A percentile compares a stretch with the other conserved stretches of the same genome.
Evolutionary conservation across 1,140 invertebrate species (phyloP).

Genomic region (Anoplolepis gracilipes): DNA sequence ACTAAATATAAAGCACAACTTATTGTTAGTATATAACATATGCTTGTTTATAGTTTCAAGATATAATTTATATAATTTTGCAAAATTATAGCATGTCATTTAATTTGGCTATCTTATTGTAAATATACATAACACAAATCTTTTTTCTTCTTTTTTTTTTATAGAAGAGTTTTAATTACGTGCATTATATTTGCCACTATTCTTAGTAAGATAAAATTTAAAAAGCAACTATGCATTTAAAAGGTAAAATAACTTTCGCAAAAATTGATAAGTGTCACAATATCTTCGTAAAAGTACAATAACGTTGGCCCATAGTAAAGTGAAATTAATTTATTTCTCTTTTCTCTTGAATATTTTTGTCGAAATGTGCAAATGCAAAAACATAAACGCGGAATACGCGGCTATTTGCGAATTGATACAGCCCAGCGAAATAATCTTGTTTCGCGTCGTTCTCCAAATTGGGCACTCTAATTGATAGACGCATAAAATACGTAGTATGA

Average conservation of each 20-base stretch:
- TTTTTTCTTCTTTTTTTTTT: neutral
- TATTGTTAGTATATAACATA: neutral
- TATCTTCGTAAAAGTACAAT: constrained; percentile 4
- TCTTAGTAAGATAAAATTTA: neutral
- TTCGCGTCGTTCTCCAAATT: constrained; percentile 40
- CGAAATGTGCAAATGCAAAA: neutral
- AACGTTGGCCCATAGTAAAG: neutral
- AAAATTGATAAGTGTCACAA: neutral
- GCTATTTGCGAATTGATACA: neutral
- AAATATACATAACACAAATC: neutral
- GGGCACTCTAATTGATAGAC: constrained; percentile 46
- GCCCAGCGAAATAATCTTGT: constrained; percentile 42
- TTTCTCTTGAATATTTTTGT: neutral
- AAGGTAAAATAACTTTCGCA: no score
- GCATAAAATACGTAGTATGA: constrained; percentile 54
- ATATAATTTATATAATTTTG: neutral
- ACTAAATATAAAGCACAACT: neutral
- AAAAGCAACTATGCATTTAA: neutral
- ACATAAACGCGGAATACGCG: neutral
- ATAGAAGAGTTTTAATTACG: neutral
- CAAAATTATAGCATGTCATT: neutral
- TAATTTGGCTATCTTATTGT: neutral
- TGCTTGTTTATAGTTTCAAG: no score
- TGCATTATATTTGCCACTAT: neutral
- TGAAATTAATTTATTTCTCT: neutral